Conservation (phyloP, 2,888 invertebrate genomes). For the Tipula confusa region DNA sequence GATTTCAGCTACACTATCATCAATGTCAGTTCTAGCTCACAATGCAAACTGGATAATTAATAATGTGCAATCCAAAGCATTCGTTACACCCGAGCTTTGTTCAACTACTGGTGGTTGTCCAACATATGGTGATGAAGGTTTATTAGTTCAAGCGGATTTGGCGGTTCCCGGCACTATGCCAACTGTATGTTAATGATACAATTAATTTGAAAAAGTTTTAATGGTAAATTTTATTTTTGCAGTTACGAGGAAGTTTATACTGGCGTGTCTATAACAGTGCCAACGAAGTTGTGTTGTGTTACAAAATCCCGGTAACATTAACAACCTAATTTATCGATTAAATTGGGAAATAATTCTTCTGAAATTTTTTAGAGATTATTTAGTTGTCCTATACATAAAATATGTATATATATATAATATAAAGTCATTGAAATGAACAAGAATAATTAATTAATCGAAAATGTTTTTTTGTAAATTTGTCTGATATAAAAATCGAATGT, state of each 20-base stretch:
- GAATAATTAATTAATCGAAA: background rate
- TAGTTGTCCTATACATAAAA: background rate
- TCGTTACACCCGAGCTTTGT: background rate
- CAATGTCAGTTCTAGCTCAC: background rate
- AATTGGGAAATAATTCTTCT: background rate
- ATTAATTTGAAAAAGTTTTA: background rate
- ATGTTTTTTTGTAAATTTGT: slow-evolving; percentile 13
- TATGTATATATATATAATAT: background rate
- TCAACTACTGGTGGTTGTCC: background rate
- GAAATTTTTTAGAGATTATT: background rate
- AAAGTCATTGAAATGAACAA: background rate
- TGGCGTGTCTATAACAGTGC: background rate
- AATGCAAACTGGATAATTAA: slow-evolving; percentile 13
- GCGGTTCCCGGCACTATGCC: background rate
- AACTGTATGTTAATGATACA: slow-evolving; percentile 3
- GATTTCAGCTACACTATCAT: background rate
- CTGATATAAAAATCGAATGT: background rate
- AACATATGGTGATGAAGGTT: background rate
- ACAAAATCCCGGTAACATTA: background rate
- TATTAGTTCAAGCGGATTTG: background rate
- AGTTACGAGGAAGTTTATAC: slow-evolving; percentile 3
- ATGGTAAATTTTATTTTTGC: background rate
- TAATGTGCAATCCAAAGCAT: background rate
- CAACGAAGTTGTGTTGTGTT: background rate
- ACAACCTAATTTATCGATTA: background rate